Base-by-base conservation (phyloP, 2,113 vertebrate genomes). In the Mesitornis unicolor region DNA sequence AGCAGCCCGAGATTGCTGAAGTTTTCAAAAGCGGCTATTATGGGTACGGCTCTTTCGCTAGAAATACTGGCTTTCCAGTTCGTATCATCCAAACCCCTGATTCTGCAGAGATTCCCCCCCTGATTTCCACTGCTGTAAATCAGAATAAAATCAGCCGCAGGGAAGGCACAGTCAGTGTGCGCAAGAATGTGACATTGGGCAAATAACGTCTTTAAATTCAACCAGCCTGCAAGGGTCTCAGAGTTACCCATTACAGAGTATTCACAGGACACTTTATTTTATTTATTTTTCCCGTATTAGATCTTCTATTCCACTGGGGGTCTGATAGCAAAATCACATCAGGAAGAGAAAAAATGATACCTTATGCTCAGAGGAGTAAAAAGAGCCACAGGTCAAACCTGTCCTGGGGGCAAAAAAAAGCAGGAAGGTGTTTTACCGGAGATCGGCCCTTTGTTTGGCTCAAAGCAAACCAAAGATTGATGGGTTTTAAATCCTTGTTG, bases 401-500 rank as follows among this genome's bases (percentile, higher is more conserved):
- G 53, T 71, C 93, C 95, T 79, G 61, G 40, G 69, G 85, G 68
- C 48, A 90, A 28, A 64, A 51, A 83, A 80, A 43, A 43, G 8
- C 77, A 84, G 75, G 90, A 84, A 73, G 25, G 43, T 51, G 8
- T 67, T 91, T 94, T 71, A 74, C 3, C 0, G 0, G 26, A 59
- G 73, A 77, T 78, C 29, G n/a, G 40, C 33, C 50, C 56, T 78
- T 60, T 36, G 38, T 47, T 3, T 2, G 2, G 70, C 74, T 91
- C 84, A 83, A 81, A 95, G 74, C 56, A 74, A 78, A 68, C 24
- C n/a, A 17, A 22, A 57, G 89, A 81, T 60, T 63, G 89, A 94
- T 92, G 61, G n/a, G 21, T 5, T 96, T 94, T 59, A 63, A 91
- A 84, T 38, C 77, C 69, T 33, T 89, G 92, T 95, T 96, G 89